phyloP scores from a whole-genome alignment of 1,140 invertebrate genomes.

The Dinoponera quadriceps region DNA sequence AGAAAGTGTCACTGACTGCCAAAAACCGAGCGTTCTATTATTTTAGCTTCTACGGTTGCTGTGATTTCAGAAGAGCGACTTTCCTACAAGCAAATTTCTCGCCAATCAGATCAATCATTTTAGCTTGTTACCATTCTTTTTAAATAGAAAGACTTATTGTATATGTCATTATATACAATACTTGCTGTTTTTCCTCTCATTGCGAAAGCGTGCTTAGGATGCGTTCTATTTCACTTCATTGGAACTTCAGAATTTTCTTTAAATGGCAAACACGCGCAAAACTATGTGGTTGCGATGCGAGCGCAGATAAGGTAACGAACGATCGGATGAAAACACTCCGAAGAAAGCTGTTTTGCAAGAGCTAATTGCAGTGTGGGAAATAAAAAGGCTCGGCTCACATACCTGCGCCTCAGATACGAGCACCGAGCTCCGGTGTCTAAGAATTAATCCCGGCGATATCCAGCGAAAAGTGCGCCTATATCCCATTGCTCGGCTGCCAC shows the following conservation, averaged over 20 bases:
- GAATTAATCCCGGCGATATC: constrained; percentile 34
- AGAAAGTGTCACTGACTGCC: no score
- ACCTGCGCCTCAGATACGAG: constrained; percentile 1
- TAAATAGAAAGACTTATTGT: no score
- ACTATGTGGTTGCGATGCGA: constrained; percentile 21
- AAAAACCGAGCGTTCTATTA: no score
- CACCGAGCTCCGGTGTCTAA: neutral
- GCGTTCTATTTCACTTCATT: no score
- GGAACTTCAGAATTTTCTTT: neutral
- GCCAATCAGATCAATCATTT: no score
- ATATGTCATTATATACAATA: no score
- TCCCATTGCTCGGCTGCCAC: constrained; percentile 21
- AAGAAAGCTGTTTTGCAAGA: constrained; percentile 59
- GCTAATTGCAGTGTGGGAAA: constrained; percentile 51
- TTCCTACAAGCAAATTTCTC: no score
- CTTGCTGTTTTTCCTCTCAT: no score
- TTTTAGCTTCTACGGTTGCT: no score
- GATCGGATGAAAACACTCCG: constrained; percentile 35
- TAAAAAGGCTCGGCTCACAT: constrained; percentile 41
- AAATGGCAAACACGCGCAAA: neutral
- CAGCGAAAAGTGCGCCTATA: neutral
- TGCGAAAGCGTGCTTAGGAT: no score
- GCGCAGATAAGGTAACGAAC: constrained; percentile 46
- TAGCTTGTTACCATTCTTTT: no score
- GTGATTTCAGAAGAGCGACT: no score